phyloP scores from a whole-genome alignment of 1,140 invertebrate genomes.

The Cecropterus lyciades region DNA sequence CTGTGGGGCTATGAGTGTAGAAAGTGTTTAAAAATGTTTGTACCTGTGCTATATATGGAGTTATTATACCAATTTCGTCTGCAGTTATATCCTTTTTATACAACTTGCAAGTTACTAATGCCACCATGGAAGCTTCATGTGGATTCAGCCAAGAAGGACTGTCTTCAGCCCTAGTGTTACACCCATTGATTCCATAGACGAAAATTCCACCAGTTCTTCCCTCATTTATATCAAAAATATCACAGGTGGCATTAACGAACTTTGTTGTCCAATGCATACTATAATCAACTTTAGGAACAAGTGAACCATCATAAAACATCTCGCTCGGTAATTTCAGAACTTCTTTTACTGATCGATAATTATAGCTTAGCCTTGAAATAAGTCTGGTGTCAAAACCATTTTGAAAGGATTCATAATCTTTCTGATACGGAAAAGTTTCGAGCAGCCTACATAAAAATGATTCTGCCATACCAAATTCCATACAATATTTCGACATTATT shows the following conservation, averaged over 20 bases:
- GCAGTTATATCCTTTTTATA: constrained; percentile 87
- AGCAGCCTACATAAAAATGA: constrained; percentile 91
- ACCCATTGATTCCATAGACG: constrained; percentile 93
- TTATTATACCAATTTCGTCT: constrained; percentile 95
- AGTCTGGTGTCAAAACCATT: constrained; percentile 88
- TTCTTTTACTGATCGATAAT: constrained; percentile 92
- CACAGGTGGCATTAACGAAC: constrained; percentile 64
- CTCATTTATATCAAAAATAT: constrained; percentile 64
- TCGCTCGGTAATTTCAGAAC: constrained; percentile 91
- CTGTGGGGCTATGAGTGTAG: no score
- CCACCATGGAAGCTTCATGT: constrained; percentile 91
- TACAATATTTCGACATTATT: constrained; percentile 87
- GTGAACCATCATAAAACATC: constrained; percentile 92
- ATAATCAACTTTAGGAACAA: constrained; percentile 84
- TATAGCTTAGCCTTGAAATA: constrained; percentile 89
- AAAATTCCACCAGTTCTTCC: constrained; percentile 88
- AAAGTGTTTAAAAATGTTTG: no score
- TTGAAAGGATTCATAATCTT: constrained; percentile 81
- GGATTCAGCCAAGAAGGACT: constrained; percentile 97
- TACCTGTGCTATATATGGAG: constrained; percentile 97
- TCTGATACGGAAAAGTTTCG: constrained; percentile 87
- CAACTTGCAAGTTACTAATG: constrained; percentile 85
- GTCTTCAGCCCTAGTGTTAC: constrained; percentile 89
- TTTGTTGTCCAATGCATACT: constrained; percentile 62
- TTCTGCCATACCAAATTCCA: constrained; percentile 86